Evolutionary conservation across 1,140 invertebrate species (phyloP).

Genomic region (Scaptomyza graminum): DNA sequence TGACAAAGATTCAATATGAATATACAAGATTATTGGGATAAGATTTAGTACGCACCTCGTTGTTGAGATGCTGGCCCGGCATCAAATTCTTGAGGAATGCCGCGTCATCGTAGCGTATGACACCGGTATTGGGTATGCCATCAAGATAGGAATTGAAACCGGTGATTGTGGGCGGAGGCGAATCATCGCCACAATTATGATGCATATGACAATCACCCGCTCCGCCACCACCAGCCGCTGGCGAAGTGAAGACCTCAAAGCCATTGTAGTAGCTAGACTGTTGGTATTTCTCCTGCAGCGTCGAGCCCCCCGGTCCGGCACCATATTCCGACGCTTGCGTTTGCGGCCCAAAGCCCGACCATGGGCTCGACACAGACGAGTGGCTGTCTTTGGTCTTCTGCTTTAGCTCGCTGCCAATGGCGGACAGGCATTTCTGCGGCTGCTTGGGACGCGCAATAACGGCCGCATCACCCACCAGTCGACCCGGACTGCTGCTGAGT

Average conservation of each 20-base stretch:
- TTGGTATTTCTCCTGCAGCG: slow-evolving; percentile 77
- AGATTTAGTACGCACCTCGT: slow-evolving; percentile 80
- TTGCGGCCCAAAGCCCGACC: slow-evolving; percentile 58
- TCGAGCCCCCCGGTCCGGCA: slow-evolving; percentile 12
- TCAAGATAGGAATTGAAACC: slow-evolving; percentile 82
- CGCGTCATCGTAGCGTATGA: slow-evolving; percentile 83
- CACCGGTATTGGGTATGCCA: slow-evolving; percentile 79
- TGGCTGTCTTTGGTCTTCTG: slow-evolving; percentile 77
- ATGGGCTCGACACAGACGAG: slow-evolving; percentile 45
- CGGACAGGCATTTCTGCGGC: slow-evolving; percentile 72
- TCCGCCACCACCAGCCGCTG: slow-evolving; percentile 12
- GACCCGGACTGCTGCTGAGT: slow-evolving; percentile 46
- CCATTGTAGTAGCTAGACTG: slow-evolving; percentile 81
- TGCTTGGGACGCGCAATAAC: slow-evolving; percentile 76
- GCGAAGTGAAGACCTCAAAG: slow-evolving; percentile 67
- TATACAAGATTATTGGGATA: no score
- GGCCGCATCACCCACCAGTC: slow-evolving; percentile 68
- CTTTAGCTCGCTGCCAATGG: slow-evolving; percentile 82
- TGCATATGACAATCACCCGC: slow-evolving; percentile 65
- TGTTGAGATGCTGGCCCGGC: slow-evolving; percentile 85
- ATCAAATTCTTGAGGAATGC: slow-evolving; percentile 85
- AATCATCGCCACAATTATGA: slow-evolving; percentile 79
- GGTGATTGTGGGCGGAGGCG: slow-evolving; percentile 80
- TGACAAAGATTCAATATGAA: slow-evolving; percentile 9
- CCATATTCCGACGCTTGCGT: slow-evolving; percentile 42